Conservation (phyloP, 2,797 vertebrate genomes). For the Onychomys leucogaster region DNA sequence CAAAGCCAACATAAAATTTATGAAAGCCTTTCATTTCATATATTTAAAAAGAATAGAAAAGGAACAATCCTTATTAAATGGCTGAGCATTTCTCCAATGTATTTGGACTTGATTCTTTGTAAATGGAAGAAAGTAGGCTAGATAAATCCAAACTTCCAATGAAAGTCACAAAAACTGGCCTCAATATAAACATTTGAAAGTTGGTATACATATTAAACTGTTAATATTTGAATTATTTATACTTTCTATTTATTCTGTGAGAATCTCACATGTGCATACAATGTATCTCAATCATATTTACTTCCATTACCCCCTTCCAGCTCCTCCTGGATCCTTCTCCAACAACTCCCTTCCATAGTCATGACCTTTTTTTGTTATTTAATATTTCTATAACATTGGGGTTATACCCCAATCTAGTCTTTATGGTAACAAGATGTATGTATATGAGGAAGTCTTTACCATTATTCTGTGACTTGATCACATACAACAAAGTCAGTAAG, state of each 20-base stretch:
- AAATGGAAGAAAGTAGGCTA: not conserved
- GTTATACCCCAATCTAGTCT: not conserved
- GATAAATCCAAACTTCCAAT: not conserved
- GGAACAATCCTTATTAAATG: not conserved
- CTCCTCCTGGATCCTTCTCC: not conserved
- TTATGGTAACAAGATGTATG: slow-evolving; percentile 9
- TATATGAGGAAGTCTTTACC: not conserved
- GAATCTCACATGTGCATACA: not conserved
- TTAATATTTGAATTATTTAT: not conserved
- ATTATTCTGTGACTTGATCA: slow-evolving; percentile 56
- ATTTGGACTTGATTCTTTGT: slow-evolving; percentile 1
- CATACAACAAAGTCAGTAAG: slow-evolving; percentile 47
- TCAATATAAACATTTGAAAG: not conserved
- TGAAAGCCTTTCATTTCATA: not conserved
- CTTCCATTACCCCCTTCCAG: not conserved
- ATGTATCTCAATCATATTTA: not conserved
- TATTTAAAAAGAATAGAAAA: not conserved
- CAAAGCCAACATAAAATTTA: not conserved
- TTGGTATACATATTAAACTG: not conserved
- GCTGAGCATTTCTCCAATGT: not conserved
- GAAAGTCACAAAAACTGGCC: not conserved
- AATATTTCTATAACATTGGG: not conserved
- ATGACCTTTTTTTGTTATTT: not conserved
- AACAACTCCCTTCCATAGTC: not conserved
- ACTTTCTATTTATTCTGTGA: not conserved